Percentiles rank a stretch among this genome's conserved stretches.
phyloP scores from a whole-genome alignment of 2,113 vertebrate genomes.

The Zapus hudsonius region DNA sequence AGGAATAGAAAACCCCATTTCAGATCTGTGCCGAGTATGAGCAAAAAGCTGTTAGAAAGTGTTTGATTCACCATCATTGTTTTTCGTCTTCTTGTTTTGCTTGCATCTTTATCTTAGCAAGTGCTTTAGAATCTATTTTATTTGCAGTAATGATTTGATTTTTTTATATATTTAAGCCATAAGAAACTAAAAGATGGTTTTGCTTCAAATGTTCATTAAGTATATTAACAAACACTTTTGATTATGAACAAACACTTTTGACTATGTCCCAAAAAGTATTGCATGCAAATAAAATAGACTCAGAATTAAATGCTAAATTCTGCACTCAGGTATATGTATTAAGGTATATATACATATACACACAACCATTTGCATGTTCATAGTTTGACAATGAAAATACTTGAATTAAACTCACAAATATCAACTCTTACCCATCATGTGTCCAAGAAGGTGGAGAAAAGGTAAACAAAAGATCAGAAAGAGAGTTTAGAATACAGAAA shows the following conservation, averaged over 20 bases:
- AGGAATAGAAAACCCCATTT: slow-evolving; percentile 83
- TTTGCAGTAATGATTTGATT: slow-evolving; percentile 45
- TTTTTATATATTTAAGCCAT: slow-evolving; percentile 78
- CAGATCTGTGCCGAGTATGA: slow-evolving; percentile 74
- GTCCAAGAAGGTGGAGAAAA: neutral
- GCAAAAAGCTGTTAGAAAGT: slow-evolving; percentile 75
- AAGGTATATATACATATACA: neutral
- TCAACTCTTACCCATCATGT: neutral
- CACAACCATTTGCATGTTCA: neutral
- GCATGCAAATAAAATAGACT: neutral
- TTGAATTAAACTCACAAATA: neutral
- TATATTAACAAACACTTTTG: neutral
- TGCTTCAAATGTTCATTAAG: slow-evolving; percentile 56
- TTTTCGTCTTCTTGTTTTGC: slow-evolving; percentile 1
- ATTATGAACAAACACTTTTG: slow-evolving; percentile 66
- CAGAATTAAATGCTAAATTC: neutral
- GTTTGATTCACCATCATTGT: neutral
- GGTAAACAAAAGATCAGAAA: neutral
- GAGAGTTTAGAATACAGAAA: neutral
- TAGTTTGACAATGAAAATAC: neutral
- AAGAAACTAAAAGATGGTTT: slow-evolving; percentile 63
- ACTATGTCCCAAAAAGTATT: slow-evolving; percentile 56
- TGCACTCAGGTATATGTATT: neutral
- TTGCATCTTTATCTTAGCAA: slow-evolving; percentile 64
- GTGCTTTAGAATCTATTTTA: slow-evolving; percentile 75